phyloP scores from a whole-genome alignment of 2,113 vertebrate species.

The Fulica atra region DNA sequence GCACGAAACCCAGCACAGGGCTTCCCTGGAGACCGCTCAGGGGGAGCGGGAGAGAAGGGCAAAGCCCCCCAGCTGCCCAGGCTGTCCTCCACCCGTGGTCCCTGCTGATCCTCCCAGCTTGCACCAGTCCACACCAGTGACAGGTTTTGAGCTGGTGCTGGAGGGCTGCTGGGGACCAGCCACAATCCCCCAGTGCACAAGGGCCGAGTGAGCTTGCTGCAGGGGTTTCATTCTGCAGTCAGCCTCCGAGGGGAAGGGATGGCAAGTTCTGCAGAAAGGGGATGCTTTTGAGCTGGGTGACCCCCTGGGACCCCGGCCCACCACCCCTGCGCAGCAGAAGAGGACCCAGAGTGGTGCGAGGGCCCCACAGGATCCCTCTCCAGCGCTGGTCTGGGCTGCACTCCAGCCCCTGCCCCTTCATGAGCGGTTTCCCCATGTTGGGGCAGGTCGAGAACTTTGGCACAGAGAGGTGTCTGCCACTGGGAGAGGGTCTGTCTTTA shows the following conservation, averaged over 20 bases:
- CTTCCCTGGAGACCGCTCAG: not conserved
- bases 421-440: not conserved
- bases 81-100: fast-evolving
- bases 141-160: not conserved
- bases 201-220: not conserved
- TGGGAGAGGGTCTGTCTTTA: not conserved
- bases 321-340: fast-evolving
- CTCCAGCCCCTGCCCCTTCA: not conserved
- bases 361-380: not conserved
- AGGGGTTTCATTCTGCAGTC: not conserved
- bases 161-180: not conserved
- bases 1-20: too few species aligned
- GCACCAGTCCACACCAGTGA: not conserved
- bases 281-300: not conserved
- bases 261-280: not conserved
- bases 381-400: not conserved
- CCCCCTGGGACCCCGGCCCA: not conserved
- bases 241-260: not conserved
- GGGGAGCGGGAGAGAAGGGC: not conserved
- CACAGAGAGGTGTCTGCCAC: not conserved
- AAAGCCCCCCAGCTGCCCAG: not conserved
- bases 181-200: fast-evolving
- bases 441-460: not conserved
- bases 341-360: fast-evolving
- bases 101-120: too few species aligned